Percentiles rank a stretch among this genome's conserved stretches.
Conservation (phyloP, 2,888 invertebrate genomes). For the Caenorhabditis sp. region DNA sequence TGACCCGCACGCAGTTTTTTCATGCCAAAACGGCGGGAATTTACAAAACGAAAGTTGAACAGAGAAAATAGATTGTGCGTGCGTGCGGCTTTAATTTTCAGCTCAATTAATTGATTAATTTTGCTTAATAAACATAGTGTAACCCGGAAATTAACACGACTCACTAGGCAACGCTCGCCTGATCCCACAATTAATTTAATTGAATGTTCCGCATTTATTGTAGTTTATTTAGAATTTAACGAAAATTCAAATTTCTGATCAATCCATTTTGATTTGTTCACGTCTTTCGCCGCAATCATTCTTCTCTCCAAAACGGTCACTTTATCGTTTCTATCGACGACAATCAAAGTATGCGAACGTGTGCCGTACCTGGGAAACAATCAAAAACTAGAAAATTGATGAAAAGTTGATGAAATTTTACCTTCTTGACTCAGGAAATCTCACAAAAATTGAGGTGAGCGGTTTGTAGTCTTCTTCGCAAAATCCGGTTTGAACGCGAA, state of each 20-base stretch:
- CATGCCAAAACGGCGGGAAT: no score
- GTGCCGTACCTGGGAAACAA: slow-evolving; percentile 65
- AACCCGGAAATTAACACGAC: no score
- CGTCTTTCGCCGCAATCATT: slow-evolving; percentile 15
- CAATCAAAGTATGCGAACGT: slow-evolving; percentile 62
- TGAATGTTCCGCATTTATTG: no score
- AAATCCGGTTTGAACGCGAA: slow-evolving; percentile 62
- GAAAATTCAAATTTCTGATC: slow-evolving; percentile 29
- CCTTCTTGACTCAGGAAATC: slow-evolving; percentile 46
- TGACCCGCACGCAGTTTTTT: no score
- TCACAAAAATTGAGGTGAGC: slow-evolving; percentile 66
- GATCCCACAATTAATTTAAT: no score
- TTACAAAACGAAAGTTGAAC: no score
- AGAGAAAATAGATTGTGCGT: no score
- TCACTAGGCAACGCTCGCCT: no score
- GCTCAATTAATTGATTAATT: no score
- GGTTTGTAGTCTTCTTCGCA: slow-evolving; percentile 46
- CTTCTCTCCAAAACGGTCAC: slow-evolving; percentile 49
- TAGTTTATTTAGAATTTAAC: no score
- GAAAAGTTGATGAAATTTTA: background rate
- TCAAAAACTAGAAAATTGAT: slow-evolving; percentile 4
- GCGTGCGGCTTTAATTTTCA: no score
- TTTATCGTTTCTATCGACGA: slow-evolving; percentile 65
- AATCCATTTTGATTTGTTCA: slow-evolving; percentile 34
- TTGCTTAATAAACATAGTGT: no score